phyloP scores from a whole-genome alignment of 2,113 vertebrate species.

The Apeltes quadracus region DNA sequence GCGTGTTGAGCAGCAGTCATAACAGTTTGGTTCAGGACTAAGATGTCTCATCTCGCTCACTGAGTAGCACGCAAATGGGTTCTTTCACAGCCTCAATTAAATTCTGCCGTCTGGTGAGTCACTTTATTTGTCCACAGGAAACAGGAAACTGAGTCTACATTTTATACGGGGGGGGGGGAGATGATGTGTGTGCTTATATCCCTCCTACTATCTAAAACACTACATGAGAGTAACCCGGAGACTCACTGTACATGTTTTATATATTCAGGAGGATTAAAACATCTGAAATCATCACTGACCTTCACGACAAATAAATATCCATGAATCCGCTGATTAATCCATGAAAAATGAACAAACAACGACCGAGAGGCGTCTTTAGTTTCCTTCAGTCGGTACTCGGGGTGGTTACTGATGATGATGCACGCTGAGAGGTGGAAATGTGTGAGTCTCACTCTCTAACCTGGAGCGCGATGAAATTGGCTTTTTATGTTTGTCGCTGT shows the following conservation, averaged over 20 bases:
- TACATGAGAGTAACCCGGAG: neutral
- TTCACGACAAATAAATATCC: neutral
- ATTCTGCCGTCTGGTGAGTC: constrained; percentile 13
- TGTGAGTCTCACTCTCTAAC: neutral
- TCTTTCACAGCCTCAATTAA: constrained; percentile 4
- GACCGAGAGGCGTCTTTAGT: neutral
- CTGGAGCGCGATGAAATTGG: neutral
- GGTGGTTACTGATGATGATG: neutral
- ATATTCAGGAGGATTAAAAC: neutral
- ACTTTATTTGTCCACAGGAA: neutral
- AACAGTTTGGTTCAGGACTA: neutral
- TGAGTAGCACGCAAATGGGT: constrained; percentile 5
- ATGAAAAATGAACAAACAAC: neutral
- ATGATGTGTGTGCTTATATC: neutral
- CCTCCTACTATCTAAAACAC: neutral
- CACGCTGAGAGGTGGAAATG: neutral
- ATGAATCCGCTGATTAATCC: neutral
- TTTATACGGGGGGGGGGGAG: neutral
- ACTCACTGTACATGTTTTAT: neutral
- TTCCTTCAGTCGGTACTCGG: neutral
- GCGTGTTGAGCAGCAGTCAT: neutral
- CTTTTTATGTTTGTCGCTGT: neutral
- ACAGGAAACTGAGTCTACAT: neutral
- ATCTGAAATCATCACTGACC: neutral
- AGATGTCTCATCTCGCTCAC: constrained; percentile 1